Base-by-base conservation (phyloP, 1,140 invertebrate species). In the Lutraria rhynchaena region DNA sequence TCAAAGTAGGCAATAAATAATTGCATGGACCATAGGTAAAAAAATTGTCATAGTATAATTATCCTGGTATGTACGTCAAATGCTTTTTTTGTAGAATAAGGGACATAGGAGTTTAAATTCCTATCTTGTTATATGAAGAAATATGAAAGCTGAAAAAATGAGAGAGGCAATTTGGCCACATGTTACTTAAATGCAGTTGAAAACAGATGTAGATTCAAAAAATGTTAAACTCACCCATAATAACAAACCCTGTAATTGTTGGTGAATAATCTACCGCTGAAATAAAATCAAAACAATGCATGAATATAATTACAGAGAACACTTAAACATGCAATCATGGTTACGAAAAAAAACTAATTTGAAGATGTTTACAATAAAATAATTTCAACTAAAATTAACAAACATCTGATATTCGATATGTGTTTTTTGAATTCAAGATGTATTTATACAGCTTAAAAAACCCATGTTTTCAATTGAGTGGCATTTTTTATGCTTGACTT, bases 171-270 rank as follows among this genome's bases (percentile, higher is more conserved):
- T 35, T 5, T 35, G 5, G 15, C 19, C 27, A 29, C 58, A 19
- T 31, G 15, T 17, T 37, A 63, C 17, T 3, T 3, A 35, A 5
- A 63, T 11, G 17, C 3, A 63, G 3, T 29, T 2, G 3, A 63
- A 37, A 63, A 24, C 19, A n/a, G n/a, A 37, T 17, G 3, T 63
- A 1, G 19, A 35, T 15, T 22, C 33, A 29, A n/a, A 37, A 24
- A 37, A 19, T 63, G 5, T n/a, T 37, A 9, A 15, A 44, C 67
- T 70, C 53, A 70, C 67, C 67, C 67, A 70, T 70, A 70, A 51
- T 70, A 22, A 33, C 67, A 70, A n/a, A 35, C 27, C 44, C 41
- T 70, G 46, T 70, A 70, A 31, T 70, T 70, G 22, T 70, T 46
- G 3, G 44, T 46, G 33, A 70, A 70, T 29, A 70, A 31, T 35